Evolutionary conservation across 2,797 vertebrate species (phyloP).

Genomic region (Fistularia tabacaria): DNA sequence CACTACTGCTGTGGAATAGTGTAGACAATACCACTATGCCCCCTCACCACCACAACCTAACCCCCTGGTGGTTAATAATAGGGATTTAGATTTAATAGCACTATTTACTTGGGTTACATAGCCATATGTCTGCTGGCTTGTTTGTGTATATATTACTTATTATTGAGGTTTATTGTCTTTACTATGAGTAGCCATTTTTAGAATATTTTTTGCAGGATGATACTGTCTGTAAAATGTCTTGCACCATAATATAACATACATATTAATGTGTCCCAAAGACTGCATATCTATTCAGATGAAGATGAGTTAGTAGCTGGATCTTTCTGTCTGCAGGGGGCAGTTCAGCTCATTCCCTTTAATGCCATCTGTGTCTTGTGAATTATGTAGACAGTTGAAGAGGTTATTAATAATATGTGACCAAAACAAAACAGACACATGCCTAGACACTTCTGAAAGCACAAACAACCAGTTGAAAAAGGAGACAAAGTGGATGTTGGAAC

Average conservation of each 20-base stretch:
- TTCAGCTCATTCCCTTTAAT: slow-evolving; percentile 45
- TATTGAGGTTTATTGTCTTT: slow-evolving; percentile 36
- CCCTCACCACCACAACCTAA: not conserved
- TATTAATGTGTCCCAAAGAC: no score
- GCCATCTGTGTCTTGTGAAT: slow-evolving; percentile 59
- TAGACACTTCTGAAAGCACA: not conserved
- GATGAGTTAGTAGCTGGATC: slow-evolving; percentile 28
- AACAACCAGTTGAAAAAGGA: not conserved
- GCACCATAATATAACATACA: slow-evolving; percentile 20
- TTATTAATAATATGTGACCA: slow-evolving; percentile 18
- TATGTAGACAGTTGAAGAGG: slow-evolving; percentile 36
- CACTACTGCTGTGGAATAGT: slow-evolving; percentile 14
- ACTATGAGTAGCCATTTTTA: slow-evolving; percentile 27
- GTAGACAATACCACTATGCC: slow-evolving; percentile 36
- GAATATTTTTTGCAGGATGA: not conserved
- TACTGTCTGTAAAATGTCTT: slow-evolving; percentile 18
- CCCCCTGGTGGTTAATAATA: slow-evolving; percentile 40
- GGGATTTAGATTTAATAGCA: slow-evolving; percentile 58
- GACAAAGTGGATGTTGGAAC: no score
- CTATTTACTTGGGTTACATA: slow-evolving; percentile 43
- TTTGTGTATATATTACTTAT: slow-evolving; percentile 32
- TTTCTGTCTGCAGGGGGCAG: slow-evolving; percentile 44
- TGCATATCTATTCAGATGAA: slow-evolving; percentile 27
- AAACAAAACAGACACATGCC: slow-evolving; percentile 11
- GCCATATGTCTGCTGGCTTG: slow-evolving; percentile 50